Evolutionary conservation across 1,140 invertebrate genomes (phyloP).

Genomic region (Caenorhabditis tropicalis): DNA sequence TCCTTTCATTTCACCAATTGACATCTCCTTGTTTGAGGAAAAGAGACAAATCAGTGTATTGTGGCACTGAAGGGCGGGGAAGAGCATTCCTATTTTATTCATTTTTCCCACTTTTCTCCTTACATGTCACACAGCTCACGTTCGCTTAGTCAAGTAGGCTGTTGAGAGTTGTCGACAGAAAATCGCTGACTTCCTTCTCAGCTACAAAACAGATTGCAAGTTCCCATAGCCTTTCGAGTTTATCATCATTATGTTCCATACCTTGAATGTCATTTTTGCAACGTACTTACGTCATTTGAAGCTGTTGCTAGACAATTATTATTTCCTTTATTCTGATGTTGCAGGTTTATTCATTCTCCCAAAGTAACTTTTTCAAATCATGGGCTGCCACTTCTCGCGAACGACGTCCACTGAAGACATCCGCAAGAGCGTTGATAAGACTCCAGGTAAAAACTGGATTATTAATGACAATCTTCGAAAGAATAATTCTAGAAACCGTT

Average conservation of each 20-base stretch:
- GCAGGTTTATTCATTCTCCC: background rate
- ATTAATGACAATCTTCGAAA: too few relatives aligned
- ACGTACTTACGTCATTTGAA: background rate
- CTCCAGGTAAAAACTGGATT: background rate
- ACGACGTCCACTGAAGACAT: constrained; percentile 19
- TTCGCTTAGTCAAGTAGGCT: constrained; percentile 17
- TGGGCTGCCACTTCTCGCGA: constrained; percentile 28
- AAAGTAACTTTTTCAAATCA: background rate
- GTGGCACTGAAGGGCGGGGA: background rate
- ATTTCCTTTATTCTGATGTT: too few relatives aligned
- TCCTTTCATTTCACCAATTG: background rate
- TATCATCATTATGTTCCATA: background rate
- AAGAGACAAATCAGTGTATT: background rate
- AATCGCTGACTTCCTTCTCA: constrained; percentile 6
- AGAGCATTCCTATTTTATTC: background rate
- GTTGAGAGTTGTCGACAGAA: background rate
- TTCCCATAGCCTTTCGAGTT: background rate
- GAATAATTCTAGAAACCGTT: too few relatives aligned
- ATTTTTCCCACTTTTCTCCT: background rate
- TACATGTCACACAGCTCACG: constrained; percentile 34
- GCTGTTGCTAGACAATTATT: too few relatives aligned
- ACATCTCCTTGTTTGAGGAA: background rate
- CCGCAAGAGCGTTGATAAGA: constrained; percentile 9
- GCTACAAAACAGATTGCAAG: background rate
- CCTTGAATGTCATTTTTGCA: background rate